A percentile compares a stretch with the other conserved stretches of the same genome.
phyloP scores from a whole-genome alignment of 2,888 invertebrate genomes.

The Pristionchus entomophagus region DNA sequence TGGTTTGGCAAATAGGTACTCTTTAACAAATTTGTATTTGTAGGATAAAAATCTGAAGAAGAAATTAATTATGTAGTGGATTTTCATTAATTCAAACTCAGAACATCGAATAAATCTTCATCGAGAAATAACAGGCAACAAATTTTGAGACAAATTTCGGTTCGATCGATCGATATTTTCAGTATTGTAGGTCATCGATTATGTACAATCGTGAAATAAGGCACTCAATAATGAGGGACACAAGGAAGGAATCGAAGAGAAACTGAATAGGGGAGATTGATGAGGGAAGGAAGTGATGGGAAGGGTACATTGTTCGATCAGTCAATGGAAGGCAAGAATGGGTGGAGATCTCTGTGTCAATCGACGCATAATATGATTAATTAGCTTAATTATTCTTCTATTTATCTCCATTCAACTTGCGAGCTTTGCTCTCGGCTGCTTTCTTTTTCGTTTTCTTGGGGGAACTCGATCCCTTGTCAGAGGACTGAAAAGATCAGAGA shows the following conservation, averaged over 20 bases:
- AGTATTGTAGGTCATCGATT: neutral
- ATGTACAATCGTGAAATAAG: constrained; percentile 37
- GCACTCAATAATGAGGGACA: neutral
- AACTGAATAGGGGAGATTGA: neutral
- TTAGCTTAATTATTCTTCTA: neutral
- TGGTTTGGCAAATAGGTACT: too few relatives aligned
- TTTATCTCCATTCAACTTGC: constrained; percentile 53
- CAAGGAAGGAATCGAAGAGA: neutral
- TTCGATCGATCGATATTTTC: constrained; percentile 26
- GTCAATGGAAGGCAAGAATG: constrained; percentile 3
- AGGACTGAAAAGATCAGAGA: constrained; percentile 48
- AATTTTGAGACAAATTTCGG: constrained; percentile 2
- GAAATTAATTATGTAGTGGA: too few relatives aligned
- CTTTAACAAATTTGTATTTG: too few relatives aligned
- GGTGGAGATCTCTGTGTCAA: constrained; percentile 1
- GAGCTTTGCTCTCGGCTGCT: constrained; percentile 66
- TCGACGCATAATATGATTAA: constrained; percentile 31
- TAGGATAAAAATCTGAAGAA: too few relatives aligned
- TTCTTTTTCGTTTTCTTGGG: constrained; percentile 70
- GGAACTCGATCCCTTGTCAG: constrained; percentile 57
- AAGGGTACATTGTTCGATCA: constrained; percentile 24
- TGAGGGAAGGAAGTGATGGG: neutral
- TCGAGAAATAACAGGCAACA: constrained; percentile 6
- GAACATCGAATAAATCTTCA: neutral
- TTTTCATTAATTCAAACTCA: too few relatives aligned